Base-by-base conservation (phyloP, 2,113 vertebrate genomes). In the Neolamprologus modestus region DNA sequence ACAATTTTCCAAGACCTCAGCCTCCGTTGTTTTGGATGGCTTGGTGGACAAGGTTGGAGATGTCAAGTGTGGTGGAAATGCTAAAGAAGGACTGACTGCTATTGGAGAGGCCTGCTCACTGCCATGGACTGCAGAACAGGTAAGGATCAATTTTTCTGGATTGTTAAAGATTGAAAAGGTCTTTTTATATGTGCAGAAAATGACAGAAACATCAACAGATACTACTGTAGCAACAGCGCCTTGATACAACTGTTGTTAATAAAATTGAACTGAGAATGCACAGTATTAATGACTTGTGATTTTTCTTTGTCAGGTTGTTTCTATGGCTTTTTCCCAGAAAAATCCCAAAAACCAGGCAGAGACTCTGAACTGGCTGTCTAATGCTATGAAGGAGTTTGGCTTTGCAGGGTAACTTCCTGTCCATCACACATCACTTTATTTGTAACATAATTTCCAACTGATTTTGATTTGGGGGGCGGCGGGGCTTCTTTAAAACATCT, bases 301-400 rank as follows among this genome's bases (percentile, higher is more conserved):
- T 52, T 47, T 47, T 16, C 5, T 88, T 47, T 84, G 1, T 16
- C 85, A 99, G 99, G 97, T 98, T 88, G 97, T 99, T 83, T 98
- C 98, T 3, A 94, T 97, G 93, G 98, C 97, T 2, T 99, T 99
- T 89, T 96, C 98, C 71, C 99, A 99, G 92, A 99, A 99, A 96
- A 99, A 99, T 94, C 99, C 99, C 45, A 99, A 99, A 96, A 99
- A 99, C 94, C 99, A 99, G 57, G 98, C 99, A 4, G 99, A 99
- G 96, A 96, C 98, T 9, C 96, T 99, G 79, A 99, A 98, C 91
- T 99, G 99, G 99, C 94, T 99, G 78, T 96, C 98, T 78, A 98
- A 98, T 92, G 98, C 98, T 52, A 99, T 99, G 95, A 99, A 99
- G 95, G 99, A 99, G 95, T 99, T 99, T 96, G 98, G 99, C 21